phyloP scores from a whole-genome alignment of 2,888 invertebrate genomes.

The Drosophila stalkeri region DNA sequence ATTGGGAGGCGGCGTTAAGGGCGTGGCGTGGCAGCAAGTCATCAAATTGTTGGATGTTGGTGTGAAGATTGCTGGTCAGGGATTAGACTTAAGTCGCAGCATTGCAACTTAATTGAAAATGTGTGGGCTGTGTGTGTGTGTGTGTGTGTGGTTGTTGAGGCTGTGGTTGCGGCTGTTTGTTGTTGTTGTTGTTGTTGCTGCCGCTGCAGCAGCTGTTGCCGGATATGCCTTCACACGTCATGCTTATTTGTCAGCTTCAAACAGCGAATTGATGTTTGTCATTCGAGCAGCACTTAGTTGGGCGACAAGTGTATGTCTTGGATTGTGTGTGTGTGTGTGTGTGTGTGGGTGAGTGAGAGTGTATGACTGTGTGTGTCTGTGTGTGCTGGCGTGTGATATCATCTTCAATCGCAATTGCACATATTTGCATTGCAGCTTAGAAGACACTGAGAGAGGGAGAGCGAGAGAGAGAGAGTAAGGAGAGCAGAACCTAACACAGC shows the following conservation, averaged over 20 bases:
- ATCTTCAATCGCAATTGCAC: slow-evolving; percentile 1
- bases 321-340: background rate
- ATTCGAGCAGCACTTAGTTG: slow-evolving; percentile 23
- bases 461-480: too few relatives aligned
- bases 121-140: background rate
- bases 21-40: slow-evolving; percentile 9
- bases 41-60: slow-evolving; percentile 39
- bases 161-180: slow-evolving; percentile 8
- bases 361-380: too few relatives aligned
- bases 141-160: slow-evolving; percentile 2
- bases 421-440: slow-evolving; percentile 26
- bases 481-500: slow-evolving; percentile 31
- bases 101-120: slow-evolving; percentile 68
- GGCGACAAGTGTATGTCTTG: slow-evolving; percentile 5
- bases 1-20: background rate
- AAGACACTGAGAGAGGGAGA: background rate
- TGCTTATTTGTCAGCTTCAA: slow-evolving; percentile 22
- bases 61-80: slow-evolving; percentile 44
- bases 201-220: slow-evolving; percentile 16
- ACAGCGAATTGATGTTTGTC: slow-evolving; percentile 39
- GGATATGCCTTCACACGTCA: background rate
- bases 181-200: slow-evolving; percentile 6
- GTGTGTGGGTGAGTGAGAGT: too few relatives aligned
- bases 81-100: slow-evolving; percentile 62
- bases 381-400: slow-evolving; percentile 1